Percentiles rank a stretch among this genome's conserved stretches.
Evolutionary conservation across 2,113 vertebrate species (phyloP).

Genomic region (Heliornis fulica): DNA sequence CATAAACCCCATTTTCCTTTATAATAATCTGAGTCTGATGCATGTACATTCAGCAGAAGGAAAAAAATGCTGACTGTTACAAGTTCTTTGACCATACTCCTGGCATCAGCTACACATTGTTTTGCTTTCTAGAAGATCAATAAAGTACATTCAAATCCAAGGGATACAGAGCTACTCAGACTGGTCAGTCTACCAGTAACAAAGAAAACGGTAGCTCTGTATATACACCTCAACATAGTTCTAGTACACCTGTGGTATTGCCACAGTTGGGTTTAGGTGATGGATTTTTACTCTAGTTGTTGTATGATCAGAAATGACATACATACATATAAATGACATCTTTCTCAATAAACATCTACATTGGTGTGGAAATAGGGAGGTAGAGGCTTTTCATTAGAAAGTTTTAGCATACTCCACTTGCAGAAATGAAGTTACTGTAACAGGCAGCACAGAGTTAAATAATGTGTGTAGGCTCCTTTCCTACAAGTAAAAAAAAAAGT

Average conservation of each 20-base stretch:
- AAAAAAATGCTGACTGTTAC: neutral
- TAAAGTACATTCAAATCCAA: slow-evolving; percentile 68
- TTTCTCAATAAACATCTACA: neutral
- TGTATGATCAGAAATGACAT: neutral
- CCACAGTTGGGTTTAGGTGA: neutral
- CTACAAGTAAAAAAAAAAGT: neutral
- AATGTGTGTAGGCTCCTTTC: rapidly evolving
- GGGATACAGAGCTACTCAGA: slow-evolving; percentile 59
- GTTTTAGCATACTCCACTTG: too few relatives aligned
- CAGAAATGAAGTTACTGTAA: neutral
- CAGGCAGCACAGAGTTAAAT: neutral
- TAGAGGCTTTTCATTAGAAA: neutral
- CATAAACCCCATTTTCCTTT: neutral
- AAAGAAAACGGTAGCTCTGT: slow-evolving; percentile 71
- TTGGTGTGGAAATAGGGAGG: neutral
- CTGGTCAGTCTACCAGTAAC: slow-evolving; percentile 62
- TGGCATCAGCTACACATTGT: neutral
- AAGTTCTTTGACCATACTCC: neutral
- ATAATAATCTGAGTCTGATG: neutral
- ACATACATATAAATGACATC: too few relatives aligned
- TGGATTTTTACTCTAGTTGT: neutral
- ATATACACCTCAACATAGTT: neutral
- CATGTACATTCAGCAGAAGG: neutral
- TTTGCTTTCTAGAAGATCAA: slow-evolving; percentile 56
- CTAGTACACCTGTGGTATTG: rapidly evolving